Evolutionary conservation across 1,140 invertebrate species (phyloP).

Genomic region (Druon quercuslanigerum): DNA sequence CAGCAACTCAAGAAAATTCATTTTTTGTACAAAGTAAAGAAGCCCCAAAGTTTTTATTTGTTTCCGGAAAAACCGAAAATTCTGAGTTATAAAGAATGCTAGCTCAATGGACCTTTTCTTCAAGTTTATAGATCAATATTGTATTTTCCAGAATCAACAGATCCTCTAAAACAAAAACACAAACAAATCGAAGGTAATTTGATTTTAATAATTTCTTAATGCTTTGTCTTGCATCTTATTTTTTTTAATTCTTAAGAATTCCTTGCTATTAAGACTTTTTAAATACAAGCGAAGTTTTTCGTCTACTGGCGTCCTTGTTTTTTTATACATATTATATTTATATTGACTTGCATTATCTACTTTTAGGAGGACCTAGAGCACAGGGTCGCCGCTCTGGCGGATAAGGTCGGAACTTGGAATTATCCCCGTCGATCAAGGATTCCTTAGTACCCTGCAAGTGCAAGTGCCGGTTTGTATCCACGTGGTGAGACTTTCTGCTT

Average conservation of each 20-base stretch:
- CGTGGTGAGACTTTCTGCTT: no score
- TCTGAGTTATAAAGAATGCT: no score
- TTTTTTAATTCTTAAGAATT: no score
- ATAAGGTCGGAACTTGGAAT: slow-evolving; percentile 65
- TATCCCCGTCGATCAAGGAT: slow-evolving; percentile 54
- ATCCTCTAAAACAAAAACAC: no score
- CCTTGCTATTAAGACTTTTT: no score
- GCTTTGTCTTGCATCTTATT: background rate
- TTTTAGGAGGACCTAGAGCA: slow-evolving; percentile 44
- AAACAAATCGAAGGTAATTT: no score
- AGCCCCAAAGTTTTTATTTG: no score
- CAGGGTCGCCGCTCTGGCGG: slow-evolving; percentile 65
- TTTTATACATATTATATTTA: no score
- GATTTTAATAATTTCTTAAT: background rate
- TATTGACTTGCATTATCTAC: slow-evolving; percentile 25
- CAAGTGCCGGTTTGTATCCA: background rate
- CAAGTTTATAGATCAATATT: slow-evolving; percentile 11
- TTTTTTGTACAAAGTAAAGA: no score
- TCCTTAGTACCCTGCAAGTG: slow-evolving; percentile 36
- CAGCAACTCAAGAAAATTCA: no score
- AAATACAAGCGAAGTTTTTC: background rate
- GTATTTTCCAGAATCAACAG: background rate
- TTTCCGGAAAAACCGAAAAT: no score
- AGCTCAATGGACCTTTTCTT: background rate
- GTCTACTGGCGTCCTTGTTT: no score